phyloP scores from a whole-genome alignment of 1,140 invertebrate genomes.

The Eupristina koningsbergeri region DNA sequence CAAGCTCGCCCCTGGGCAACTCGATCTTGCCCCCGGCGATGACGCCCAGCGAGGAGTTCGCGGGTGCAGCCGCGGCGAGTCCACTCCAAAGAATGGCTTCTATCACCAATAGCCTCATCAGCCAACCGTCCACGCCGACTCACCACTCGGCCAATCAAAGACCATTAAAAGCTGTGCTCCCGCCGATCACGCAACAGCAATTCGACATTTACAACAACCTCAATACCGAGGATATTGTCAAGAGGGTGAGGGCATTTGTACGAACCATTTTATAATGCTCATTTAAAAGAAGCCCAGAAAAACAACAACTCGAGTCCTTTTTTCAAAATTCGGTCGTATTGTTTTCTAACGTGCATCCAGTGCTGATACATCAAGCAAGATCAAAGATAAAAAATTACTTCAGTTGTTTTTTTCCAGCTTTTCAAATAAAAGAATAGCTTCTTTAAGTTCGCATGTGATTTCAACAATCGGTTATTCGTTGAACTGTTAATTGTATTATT shows the following conservation, averaged over 20 bases:
- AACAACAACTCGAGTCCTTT: not conserved
- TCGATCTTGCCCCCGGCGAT: conserved; percentile 86
- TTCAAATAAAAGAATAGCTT: not conserved
- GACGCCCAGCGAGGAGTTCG: conserved; percentile 84
- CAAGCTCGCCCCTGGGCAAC: conserved; percentile 85
- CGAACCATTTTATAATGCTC: conserved; percentile 33
- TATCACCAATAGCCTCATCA: conserved; percentile 96
- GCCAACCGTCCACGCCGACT: conserved; percentile 88
- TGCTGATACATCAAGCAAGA: too few species aligned
- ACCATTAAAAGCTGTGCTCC: conserved; percentile 94
- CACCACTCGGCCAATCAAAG: conserved; percentile 86
- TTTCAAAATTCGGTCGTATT: too few species aligned
- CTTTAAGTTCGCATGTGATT: conserved; percentile 2
- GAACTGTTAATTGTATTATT: too few species aligned
- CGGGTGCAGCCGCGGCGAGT: conserved; percentile 85
- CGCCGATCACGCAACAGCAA: conserved; percentile 98
- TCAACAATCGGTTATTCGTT: too few species aligned
- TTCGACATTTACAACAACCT: conserved; percentile 98
- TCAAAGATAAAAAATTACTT: not conserved
- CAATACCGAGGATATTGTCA: conserved; percentile 98
- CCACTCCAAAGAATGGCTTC: conserved; percentile 97
- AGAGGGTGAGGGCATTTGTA: conserved; percentile 78
- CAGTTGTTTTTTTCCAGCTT: not conserved
- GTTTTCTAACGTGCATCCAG: too few species aligned
- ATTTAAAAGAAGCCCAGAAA: not conserved